phyloP scores from a whole-genome alignment of 2,113 vertebrate species.

The Dicaeum eximium region DNA sequence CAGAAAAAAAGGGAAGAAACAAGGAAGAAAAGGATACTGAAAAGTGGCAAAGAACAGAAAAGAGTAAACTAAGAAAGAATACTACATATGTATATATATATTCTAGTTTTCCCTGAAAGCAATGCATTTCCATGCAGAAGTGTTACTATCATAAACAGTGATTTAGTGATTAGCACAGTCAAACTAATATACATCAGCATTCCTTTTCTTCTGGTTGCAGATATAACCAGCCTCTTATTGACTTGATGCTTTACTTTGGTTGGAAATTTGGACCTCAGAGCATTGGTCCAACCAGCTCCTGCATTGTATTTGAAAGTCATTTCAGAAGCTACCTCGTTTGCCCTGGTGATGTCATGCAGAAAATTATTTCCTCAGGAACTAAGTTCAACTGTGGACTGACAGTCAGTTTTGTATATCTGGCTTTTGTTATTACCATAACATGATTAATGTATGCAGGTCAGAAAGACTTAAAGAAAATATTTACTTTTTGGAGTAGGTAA shows the following conservation, averaged over 20 bases:
- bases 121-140: background rate
- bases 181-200: background rate
- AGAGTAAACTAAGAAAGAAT: background rate
- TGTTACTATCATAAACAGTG: background rate
- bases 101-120: background rate
- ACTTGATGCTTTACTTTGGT: background rate
- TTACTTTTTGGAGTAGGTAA: too few relatives aligned
- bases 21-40: background rate
- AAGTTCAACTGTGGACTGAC: background rate
- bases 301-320: background rate
- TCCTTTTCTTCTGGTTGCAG: background rate
- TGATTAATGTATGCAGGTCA: background rate
- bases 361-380: background rate
- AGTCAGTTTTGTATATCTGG: background rate
- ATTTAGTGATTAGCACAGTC: background rate
- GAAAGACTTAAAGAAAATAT: background rate
- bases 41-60: background rate
- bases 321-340: background rate
- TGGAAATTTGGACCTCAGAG: background rate
- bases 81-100: fast-evolving
- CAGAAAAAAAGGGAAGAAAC: background rate
- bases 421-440: background rate
- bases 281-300: background rate
- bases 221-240: background rate
- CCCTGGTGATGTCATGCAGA: background rate